phyloP scores from a whole-genome alignment of 2,888 invertebrate genomes.

The Drosophila stalkeri region DNA sequence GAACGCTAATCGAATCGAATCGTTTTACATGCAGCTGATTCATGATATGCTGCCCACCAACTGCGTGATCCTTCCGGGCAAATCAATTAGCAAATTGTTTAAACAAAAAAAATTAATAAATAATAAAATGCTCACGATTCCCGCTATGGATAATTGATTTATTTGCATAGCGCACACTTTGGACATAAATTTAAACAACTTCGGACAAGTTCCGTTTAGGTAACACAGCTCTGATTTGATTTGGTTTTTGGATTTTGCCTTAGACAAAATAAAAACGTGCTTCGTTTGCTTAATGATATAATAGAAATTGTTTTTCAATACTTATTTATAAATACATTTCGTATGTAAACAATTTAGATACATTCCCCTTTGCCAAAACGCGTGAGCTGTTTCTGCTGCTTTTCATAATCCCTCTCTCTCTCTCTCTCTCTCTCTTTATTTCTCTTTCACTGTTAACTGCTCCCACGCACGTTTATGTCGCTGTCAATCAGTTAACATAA shows the following conservation, averaged over 20 bases:
- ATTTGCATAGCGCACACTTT: slow-evolving; percentile 41
- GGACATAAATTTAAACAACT: slow-evolving; percentile 17
- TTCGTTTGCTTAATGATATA: slow-evolving; percentile 14
- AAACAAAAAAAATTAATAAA: slow-evolving; percentile 6
- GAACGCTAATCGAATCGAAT: slow-evolving; percentile 30
- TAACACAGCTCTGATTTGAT: background rate
- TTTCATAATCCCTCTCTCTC: background rate
- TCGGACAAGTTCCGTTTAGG: slow-evolving; percentile 31
- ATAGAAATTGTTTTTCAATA: slow-evolving; percentile 24
- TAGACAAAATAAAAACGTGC: slow-evolving; percentile 9
- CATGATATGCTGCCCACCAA: slow-evolving; percentile 26
- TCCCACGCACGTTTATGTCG: slow-evolving; percentile 25
- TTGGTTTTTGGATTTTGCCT: slow-evolving; percentile 9
- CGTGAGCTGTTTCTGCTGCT: slow-evolving; percentile 8
- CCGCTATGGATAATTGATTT: slow-evolving; percentile 44
- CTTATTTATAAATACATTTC: background rate
- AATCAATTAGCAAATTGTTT: slow-evolving; percentile 40
- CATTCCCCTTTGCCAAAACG: slow-evolving; percentile 48
- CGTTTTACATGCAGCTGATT: slow-evolving; percentile 37
- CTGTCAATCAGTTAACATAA: slow-evolving; percentile 50
- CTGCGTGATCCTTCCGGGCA: slow-evolving; percentile 51
- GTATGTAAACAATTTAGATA: slow-evolving; percentile 7
- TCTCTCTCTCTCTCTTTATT: slow-evolving; percentile 9
- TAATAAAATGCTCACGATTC: slow-evolving; percentile 40
- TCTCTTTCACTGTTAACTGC: background rate